These are phyloP conservation scores for Cyprinodon brontotheroides DNA, from an alignment of 2,113 vertebrate species.

Conservation along the genomic window DNA sequence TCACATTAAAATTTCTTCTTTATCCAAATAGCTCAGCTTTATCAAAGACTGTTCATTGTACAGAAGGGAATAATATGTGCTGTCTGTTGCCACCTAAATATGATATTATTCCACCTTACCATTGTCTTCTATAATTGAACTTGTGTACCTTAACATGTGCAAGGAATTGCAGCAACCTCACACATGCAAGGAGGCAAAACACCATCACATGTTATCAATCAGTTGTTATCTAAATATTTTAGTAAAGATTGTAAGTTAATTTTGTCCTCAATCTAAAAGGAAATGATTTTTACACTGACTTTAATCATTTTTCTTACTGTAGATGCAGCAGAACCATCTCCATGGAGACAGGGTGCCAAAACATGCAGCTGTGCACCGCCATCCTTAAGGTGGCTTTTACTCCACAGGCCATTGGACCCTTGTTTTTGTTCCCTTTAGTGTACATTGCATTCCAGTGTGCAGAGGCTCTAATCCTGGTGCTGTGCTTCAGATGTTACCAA, in stretches of 20 bases:
- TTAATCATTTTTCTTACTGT: not conserved
- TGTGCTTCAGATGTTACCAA: constrained; percentile 76
- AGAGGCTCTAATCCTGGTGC: constrained; percentile 81
- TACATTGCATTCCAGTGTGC: constrained; percentile 82
- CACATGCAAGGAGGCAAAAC: no score
- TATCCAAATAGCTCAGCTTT: not conserved
- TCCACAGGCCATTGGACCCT: constrained; percentile 78
- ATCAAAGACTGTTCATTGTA: not conserved
- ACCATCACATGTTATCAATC: no score
- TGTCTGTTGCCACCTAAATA: not conserved
- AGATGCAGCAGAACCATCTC: constrained; percentile 82
- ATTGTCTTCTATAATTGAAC: not conserved
- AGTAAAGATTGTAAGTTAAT: not conserved
- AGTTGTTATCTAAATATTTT: no score
- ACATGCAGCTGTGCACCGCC: constrained; percentile 82
- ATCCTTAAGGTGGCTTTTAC: constrained; percentile 84
- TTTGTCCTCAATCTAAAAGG: not conserved
- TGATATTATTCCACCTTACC: no score
- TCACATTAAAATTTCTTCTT: not conserved
- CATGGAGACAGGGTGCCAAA: constrained; percentile 89
- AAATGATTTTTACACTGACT: not conserved
- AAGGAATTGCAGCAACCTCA: not conserved
- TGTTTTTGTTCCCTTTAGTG: constrained; percentile 86
- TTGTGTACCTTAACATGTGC: no score
- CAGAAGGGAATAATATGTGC: not conserved